Conservation (phyloP, 2,797 vertebrate genomes). For the Crocodylus rhombifer region DNA sequence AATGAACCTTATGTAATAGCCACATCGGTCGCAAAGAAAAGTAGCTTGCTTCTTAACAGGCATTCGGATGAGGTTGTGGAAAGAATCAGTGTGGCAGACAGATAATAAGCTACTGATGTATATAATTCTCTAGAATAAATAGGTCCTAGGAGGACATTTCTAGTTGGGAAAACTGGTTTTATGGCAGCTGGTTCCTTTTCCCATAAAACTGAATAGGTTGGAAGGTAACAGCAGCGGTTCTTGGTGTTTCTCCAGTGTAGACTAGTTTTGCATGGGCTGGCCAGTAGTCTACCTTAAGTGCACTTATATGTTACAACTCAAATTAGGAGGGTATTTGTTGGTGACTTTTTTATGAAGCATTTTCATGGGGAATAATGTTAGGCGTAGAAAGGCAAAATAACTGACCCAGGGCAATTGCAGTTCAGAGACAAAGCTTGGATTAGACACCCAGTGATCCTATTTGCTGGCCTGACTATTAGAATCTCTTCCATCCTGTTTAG, state of each 20-base stretch:
- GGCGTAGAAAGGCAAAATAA: background rate
- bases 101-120: background rate
- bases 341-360: background rate
- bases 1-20: no score
- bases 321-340: background rate
- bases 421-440: fast-evolving
- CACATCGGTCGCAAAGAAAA: fast-evolving
- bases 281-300: fast-evolving
- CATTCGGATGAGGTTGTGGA: fast-evolving
- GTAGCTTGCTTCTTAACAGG: background rate
- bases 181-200: background rate
- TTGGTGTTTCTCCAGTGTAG: background rate
- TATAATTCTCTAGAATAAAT: background rate
- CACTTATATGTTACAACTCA: fast-evolving
- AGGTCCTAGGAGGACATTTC: background rate
- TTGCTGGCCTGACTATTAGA: background rate
- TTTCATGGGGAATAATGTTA: background rate
- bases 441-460: background rate
- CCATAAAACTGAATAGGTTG: fast-evolving
- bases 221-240: fast-evolving
- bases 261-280: fast-evolving
- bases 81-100: background rate
- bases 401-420: fast-evolving
- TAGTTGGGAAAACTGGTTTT: background rate
- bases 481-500: fast-evolving